Conservation (phyloP, 2,113 vertebrate genomes). For the Psettodes erumei region DNA sequence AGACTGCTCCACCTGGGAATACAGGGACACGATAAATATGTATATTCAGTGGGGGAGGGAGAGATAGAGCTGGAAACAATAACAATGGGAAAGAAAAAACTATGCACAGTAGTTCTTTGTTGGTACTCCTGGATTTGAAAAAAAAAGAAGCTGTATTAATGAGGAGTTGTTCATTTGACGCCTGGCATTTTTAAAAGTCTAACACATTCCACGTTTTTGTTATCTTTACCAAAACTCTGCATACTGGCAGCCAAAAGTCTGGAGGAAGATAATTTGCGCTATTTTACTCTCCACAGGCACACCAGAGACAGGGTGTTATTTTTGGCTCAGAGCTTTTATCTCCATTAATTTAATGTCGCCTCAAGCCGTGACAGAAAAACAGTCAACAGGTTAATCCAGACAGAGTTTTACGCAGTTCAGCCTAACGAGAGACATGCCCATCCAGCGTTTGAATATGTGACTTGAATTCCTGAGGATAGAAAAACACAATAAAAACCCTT, state of each 20-base stretch:
- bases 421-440: constrained; percentile 36
- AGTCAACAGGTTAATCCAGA: constrained; percentile 87
- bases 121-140: not conserved
- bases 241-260: constrained; percentile 85
- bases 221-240: constrained; percentile 49
- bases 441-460: constrained; percentile 19
- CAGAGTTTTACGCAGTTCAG: constrained; percentile 27
- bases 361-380: constrained; percentile 84
- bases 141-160: not conserved
- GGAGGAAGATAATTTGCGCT: constrained; percentile 82
- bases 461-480: constrained; percentile 19
- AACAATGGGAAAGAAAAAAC: constrained; percentile 1
- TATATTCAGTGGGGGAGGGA: constrained; percentile 12
- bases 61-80: not conserved
- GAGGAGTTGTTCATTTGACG: constrained; percentile 5
- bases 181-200: not conserved
- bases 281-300: constrained; percentile 86
- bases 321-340: constrained; percentile 86
- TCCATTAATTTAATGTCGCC: constrained; percentile 89
- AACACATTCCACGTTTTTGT: not conserved
- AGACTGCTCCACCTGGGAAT: constrained; percentile 56
- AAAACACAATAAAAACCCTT: not conserved
- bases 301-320: constrained; percentile 87
- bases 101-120: not conserved
- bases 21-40: constrained; percentile 43